A percentile compares a stretch with the other conserved stretches of the same genome.
Evolutionary conservation across 2,113 vertebrate genomes (phyloP).

Genomic region (Lampris megalopsis): DNA sequence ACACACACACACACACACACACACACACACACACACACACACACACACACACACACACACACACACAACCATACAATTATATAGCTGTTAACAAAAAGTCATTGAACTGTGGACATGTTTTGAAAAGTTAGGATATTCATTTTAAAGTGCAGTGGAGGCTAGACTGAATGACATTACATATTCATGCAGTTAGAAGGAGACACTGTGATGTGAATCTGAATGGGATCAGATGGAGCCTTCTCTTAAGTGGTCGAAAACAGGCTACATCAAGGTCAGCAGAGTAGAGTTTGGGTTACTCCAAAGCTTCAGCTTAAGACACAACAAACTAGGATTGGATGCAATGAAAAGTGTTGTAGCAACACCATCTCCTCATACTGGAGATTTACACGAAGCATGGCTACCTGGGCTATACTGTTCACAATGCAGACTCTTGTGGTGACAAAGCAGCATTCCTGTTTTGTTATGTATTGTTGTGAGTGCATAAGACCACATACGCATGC

Average conservation of each 20-base stretch:
- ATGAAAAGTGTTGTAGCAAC: background rate
- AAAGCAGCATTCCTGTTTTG: too few relatives aligned
- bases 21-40: too few relatives aligned
- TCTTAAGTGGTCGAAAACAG: constrained; percentile 59
- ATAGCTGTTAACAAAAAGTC: constrained; percentile 1
- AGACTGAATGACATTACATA: constrained; percentile 59
- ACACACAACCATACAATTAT: background rate
- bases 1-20: background rate
- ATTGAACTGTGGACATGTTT: constrained; percentile 37
- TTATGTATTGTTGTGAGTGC: too few relatives aligned
- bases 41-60: too few relatives aligned
- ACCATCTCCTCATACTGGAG: too few relatives aligned
- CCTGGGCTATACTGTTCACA: too few relatives aligned
- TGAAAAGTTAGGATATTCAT: constrained; percentile 58
- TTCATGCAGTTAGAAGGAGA: constrained; percentile 54
- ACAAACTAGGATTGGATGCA: background rate
- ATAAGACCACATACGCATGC: too few relatives aligned
- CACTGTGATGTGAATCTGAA: constrained; percentile 63
- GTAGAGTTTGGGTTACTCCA: constrained; percentile 25
- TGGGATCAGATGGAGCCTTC: constrained; percentile 56
- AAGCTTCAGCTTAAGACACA: constrained; percentile 11
- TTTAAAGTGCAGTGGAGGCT: constrained; percentile 26
- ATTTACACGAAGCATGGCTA: background rate
- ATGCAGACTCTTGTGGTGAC: too few relatives aligned
- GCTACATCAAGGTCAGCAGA: constrained; percentile 46